Percentiles rank a stretch among this genome's conserved stretches.
These are phyloP conservation scores for Macrostomum lignano DNA, from an alignment of 1,140 invertebrate species.

Conservation along the genomic window DNA sequence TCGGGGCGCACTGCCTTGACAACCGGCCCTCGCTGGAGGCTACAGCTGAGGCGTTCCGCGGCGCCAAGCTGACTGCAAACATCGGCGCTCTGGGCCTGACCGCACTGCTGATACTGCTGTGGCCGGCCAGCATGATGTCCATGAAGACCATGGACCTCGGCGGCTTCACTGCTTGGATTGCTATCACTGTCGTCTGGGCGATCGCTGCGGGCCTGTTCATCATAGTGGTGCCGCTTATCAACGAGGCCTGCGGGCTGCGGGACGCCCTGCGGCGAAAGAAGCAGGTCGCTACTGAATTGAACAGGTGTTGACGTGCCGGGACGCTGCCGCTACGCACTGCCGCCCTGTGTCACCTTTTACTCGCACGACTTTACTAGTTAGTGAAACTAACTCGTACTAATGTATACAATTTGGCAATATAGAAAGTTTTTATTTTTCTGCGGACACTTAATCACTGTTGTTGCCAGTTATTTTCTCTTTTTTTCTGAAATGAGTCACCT, in stretches of 20 bases:
- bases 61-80: conserved; percentile 11
- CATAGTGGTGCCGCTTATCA: background rate
- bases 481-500: too few relatives aligned
- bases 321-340: too few relatives aligned
- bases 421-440: too few relatives aligned
- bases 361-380: too few relatives aligned
- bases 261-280: conserved; percentile 2
- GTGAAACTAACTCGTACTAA: too few relatives aligned
- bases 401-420: too few relatives aligned
- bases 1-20: conserved; percentile 12
- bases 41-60: conserved; percentile 13
- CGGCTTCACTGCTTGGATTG: conserved; percentile 14
- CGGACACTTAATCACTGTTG: too few relatives aligned
- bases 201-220: background rate
- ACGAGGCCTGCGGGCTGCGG: conserved; percentile 5
- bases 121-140: conserved; percentile 14
- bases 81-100: conserved; percentile 10
- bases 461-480: too few relatives aligned
- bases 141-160: conserved; percentile 10
- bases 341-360: too few relatives aligned
- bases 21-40: conserved; percentile 15
- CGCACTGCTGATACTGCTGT: conserved; percentile 13
- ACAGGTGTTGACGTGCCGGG: too few relatives aligned
- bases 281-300: background rate
- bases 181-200: background rate